Conservation (phyloP, 1,140 invertebrate species). For the Magallana angulata region DNA sequence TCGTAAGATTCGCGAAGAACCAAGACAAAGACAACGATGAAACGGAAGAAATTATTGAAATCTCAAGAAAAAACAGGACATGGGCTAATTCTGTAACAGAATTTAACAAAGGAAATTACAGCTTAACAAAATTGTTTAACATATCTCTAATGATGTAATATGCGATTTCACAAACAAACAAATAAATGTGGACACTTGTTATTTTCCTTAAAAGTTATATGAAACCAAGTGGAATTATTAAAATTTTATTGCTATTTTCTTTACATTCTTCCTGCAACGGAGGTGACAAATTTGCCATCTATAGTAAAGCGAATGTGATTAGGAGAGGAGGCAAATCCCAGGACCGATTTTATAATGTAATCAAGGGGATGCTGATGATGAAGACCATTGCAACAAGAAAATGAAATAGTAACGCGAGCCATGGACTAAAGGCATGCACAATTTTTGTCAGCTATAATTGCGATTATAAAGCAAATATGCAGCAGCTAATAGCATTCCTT, state of each 20-base stretch:
- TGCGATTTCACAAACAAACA: no score
- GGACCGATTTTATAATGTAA: conserved; percentile 32
- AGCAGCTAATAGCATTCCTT: conserved; percentile 26
- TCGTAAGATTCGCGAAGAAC: background rate
- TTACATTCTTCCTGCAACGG: background rate
- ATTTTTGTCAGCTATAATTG: conserved; percentile 10
- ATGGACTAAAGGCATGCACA: conserved; percentile 10
- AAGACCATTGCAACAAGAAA: conserved; percentile 22
- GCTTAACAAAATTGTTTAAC: no score
- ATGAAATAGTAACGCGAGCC: conserved; percentile 1
- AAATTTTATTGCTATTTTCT: no score
- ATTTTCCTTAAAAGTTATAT: no score
- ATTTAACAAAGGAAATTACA: background rate
- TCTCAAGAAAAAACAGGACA: background rate
- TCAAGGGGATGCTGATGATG: conserved; percentile 6
- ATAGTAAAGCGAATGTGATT: background rate
- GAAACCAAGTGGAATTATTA: no score
- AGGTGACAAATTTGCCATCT: conserved; percentile 15
- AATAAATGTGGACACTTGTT: no score
- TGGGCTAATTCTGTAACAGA: background rate
- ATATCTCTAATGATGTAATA: no score
- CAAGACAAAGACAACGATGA: background rate
- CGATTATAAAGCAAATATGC: conserved; percentile 32
- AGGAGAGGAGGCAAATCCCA: conserved; percentile 7
- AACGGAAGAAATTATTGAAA: background rate